Conservation (phyloP, 2,888 invertebrate genomes). For the Ferrisia virgata region DNA sequence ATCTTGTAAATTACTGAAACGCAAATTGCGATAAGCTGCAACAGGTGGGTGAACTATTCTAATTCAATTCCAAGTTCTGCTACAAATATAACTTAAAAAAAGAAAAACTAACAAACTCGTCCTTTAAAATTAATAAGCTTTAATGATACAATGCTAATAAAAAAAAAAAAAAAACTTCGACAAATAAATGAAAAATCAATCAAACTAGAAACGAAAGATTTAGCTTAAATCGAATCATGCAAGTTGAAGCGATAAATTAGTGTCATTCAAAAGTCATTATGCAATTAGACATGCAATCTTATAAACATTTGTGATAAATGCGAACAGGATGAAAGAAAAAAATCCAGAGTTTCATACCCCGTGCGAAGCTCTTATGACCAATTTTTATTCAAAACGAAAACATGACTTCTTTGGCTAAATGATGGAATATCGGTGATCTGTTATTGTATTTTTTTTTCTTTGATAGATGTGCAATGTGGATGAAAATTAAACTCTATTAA, state of each 20-base stretch:
- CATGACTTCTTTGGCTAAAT: not conserved
- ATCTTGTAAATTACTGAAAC: not conserved
- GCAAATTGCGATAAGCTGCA: not conserved
- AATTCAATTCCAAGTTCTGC: not conserved
- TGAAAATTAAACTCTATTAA: not conserved
- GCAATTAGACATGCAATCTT: not conserved
- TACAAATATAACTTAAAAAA: not conserved
- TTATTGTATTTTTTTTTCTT: not conserved
- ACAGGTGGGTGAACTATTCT: not conserved
- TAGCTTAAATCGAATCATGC: not conserved
- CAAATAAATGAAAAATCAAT: not conserved
- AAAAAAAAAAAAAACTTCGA: not conserved
- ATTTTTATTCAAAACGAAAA: not conserved
- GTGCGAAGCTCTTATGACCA: not conserved
- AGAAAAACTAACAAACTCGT: not conserved
- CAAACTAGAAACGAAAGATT: not conserved
- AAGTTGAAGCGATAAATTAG: not conserved
- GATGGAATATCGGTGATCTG: not conserved
- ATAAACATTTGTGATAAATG: not conserved
- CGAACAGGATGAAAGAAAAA: not conserved
- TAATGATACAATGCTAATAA: not conserved
- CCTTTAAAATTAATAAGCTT: not conserved
- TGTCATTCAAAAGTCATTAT: not conserved
- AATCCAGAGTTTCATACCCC: not conserved
- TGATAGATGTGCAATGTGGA: constrained; percentile 19